Evolutionary conservation across 92 coral and sea anemone genomes (phyloP), one percentile per base, ranked within the genome.

Genomic region (Palythoa grandis): DNA sequence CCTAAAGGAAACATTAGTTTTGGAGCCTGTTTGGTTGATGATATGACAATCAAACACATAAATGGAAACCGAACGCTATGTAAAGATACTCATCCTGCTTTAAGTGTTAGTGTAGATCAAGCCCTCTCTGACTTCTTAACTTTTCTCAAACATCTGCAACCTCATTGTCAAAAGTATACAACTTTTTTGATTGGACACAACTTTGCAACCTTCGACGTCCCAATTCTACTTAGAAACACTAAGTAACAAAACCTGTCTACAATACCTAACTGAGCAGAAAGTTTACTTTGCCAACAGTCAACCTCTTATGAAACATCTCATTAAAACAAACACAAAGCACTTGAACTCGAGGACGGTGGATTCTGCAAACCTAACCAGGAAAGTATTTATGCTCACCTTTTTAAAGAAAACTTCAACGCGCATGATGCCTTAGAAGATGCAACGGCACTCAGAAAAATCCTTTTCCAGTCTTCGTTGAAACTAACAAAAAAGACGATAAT

Each of bases 141-240:
- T 56, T 56, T 56, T 56, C 61, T 56, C 61, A 56, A 56, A 56
- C 61, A 16, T 6, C 47, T 40, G 47, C 61, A 56, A 16, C 3
- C 61, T 11, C 61, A 56, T 10, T 56, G 16, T 56, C 11, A 83
- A 39, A 25, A 83, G 4, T 47, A 25, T 67, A 39, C 60, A 9
- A 83, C 87, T 11, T 23, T 83, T 68, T 58, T 83, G 12, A 68
- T 83, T 60, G 87, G 87, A 23, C 78, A 83, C 52, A 83, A 83
- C 78, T 3, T 61, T 5, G 53, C 48, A n/a, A 22, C 37, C 1
- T 83, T 83, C 66, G 87, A 83, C 48, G 56, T 52, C 60, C 87
- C 77, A 83, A 25, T 68, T 68, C 8, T 83, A 20, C 52, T 83
- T 12, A 73, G 78, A 54, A 39, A 83, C 77, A 68, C n/a, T n/a